These are phyloP conservation scores for Campylorhamphus procurvoides DNA, from an alignment of 2,113 vertebrate genomes.

Conservation along the genomic window DNA sequence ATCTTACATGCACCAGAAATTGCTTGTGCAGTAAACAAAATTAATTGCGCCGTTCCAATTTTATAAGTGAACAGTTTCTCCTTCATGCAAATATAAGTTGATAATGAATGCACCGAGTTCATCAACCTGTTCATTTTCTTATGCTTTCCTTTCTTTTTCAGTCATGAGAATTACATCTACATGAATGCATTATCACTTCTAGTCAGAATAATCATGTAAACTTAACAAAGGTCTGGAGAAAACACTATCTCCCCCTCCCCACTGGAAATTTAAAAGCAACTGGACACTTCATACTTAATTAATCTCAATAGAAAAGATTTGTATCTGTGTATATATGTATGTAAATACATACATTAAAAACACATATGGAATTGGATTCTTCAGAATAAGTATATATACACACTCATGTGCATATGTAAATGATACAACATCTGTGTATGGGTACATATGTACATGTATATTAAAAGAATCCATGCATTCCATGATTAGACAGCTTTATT, in stretches of 20 bases:
- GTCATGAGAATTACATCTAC: background rate
- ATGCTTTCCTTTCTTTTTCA: background rate
- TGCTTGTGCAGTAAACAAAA: constrained; percentile 13
- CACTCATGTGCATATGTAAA: background rate
- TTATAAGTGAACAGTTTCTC: constrained; percentile 14
- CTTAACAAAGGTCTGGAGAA: background rate
- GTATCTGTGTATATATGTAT: rapidly evolving
- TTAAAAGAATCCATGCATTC: background rate
- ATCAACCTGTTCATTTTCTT: constrained; percentile 6
- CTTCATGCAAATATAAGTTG: constrained; percentile 20
- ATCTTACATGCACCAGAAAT: background rate
- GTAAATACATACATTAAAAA: background rate
- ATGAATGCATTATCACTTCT: background rate
- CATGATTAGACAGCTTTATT: background rate
- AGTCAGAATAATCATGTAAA: background rate
- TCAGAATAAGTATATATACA: background rate
- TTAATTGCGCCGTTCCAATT: constrained; percentile 32
- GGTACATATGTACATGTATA: background rate
- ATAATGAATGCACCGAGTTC: constrained; percentile 6
- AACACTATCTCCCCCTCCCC: background rate
- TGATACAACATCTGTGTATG: background rate
- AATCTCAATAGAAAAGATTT: background rate
- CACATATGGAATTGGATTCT: background rate
- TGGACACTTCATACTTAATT: background rate
- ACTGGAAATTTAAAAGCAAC: background rate